Evolutionary conservation across 2,888 invertebrate species (phyloP), one percentile per base, ranked within the genome.

Genomic region (Thecocarcelia acutangulata): DNA sequence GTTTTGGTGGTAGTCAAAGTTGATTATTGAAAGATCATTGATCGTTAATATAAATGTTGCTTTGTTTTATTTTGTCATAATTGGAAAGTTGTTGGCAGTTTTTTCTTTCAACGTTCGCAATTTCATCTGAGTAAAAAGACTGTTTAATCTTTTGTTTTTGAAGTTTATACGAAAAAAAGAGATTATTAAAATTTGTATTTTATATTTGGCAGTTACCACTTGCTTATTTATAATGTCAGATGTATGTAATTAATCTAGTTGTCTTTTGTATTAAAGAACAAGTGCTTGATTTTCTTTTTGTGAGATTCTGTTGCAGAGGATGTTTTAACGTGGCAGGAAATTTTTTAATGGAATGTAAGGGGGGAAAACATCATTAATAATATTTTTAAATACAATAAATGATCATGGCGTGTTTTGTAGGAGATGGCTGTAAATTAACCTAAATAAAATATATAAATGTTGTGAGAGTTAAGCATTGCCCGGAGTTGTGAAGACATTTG

Each of bases 21-120:
- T 69, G 83, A 74, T 77, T 56, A 77, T 76, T 80, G 73, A 77
- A 77, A 78, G 78, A 78, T 72, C 78, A 78, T 78, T 78, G 78
- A 78, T 78, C 78, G 78, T 72, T 66, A 78, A 72, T 78, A 72
- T 72, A 80, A 81, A 77, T 82, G 68, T 59, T 82, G 82, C 69
- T 75, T 84, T 75, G 82, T 77, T 84, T 84, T 83, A 82, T 76
- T 83, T 82, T 80, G 79, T 79, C 80, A 81, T 83, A 83, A 76
- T 68, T 83, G 73, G 77, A 83, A 80, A 77, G 77, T 80, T 76
- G 76, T 73, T 76, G 80, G 59, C 72, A 72, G 61, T 59, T 76
- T 75, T 69, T 24, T 19, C 13, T 70, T 28, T 40, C 3, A 50
- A 42, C 24, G 15, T 33, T 21, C 19, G 33, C 33, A 19, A 52